A percentile compares a stretch with the other conserved stretches of the same genome.
Evolutionary conservation across 2,888 invertebrate genomes (phyloP).

Genomic region (Ormyrus nitidulus): DNA sequence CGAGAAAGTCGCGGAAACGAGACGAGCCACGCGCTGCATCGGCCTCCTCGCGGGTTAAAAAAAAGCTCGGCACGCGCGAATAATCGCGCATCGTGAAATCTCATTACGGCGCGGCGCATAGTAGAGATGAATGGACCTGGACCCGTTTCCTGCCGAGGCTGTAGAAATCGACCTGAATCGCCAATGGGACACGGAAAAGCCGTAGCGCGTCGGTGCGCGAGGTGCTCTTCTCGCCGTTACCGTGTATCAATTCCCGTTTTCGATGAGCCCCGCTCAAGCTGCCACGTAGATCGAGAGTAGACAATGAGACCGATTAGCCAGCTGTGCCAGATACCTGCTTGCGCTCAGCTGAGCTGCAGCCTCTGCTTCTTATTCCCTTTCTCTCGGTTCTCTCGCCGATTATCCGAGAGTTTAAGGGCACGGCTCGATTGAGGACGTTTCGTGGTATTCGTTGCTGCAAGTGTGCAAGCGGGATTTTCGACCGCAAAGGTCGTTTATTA

Average conservation of each 20-base stretch:
- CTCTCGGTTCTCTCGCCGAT: no score
- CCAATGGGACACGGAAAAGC: conserved; percentile 49
- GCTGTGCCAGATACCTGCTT: conserved; percentile 45
- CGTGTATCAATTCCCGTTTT: conserved; percentile 46
- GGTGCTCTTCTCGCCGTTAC: not conserved
- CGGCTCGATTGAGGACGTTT: no score
- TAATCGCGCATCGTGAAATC: conserved; percentile 38
- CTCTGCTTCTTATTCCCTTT: not conserved
- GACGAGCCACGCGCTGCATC: not conserved
- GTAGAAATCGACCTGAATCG: conserved; percentile 61
- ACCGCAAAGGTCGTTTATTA: no score
- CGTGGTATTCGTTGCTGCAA: no score
- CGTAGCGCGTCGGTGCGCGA: not conserved
- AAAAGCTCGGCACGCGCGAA: conserved; percentile 18
- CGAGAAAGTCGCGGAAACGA: not conserved
- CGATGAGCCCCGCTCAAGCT: not conserved
- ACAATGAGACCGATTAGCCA: conserved; percentile 33
- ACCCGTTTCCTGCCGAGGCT: conserved; percentile 38
- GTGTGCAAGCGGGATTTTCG: no score
- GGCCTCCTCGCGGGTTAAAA: not conserved
- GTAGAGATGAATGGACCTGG: conserved; percentile 47
- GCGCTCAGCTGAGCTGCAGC: not conserved
- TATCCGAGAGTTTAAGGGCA: no score
- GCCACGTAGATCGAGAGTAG: no score
- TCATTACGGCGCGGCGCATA: conserved; percentile 29